Conservation (phyloP, 2,113 vertebrate genomes). For the Hydrolagus affinis region DNA sequence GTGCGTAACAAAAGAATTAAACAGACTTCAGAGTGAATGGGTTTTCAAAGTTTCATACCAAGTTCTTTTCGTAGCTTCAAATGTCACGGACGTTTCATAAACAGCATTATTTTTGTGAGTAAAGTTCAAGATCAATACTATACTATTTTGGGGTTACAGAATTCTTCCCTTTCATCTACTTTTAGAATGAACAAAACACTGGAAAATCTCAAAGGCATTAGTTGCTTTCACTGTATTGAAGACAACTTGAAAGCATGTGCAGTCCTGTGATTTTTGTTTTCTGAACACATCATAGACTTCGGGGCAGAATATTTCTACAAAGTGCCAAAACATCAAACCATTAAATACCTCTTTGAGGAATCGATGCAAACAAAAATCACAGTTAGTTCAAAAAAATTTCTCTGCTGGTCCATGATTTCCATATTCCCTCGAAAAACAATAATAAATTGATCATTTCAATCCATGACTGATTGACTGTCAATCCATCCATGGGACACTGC, state of each 20-base stretch:
- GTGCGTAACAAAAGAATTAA: background rate
- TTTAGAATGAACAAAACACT: background rate
- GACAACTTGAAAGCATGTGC: constrained; percentile 14
- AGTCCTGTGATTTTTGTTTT: constrained; percentile 24
- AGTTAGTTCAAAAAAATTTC: constrained; percentile 20
- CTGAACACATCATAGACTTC: background rate
- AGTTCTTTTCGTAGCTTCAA: background rate
- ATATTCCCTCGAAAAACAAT: too few relatives aligned
- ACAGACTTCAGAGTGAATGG: too few relatives aligned
- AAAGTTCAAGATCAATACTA: background rate
- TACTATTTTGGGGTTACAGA: background rate
- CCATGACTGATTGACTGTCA: too few relatives aligned
- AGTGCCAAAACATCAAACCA: constrained; percentile 28
- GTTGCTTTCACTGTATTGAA: background rate
- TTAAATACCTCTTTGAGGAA: background rate
- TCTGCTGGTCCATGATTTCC: background rate
- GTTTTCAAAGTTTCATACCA: background rate
- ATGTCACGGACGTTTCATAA: background rate
- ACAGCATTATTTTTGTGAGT: background rate
- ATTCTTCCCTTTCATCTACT: background rate
- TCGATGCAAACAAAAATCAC: background rate
- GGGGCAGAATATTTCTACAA: constrained; percentile 10
- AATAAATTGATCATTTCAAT: too few relatives aligned
- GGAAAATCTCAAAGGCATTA: background rate
- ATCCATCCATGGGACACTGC: too few relatives aligned